Evolutionary conservation across 2,888 invertebrate species (phyloP).

Genomic region (Epinotia ramella): DNA sequence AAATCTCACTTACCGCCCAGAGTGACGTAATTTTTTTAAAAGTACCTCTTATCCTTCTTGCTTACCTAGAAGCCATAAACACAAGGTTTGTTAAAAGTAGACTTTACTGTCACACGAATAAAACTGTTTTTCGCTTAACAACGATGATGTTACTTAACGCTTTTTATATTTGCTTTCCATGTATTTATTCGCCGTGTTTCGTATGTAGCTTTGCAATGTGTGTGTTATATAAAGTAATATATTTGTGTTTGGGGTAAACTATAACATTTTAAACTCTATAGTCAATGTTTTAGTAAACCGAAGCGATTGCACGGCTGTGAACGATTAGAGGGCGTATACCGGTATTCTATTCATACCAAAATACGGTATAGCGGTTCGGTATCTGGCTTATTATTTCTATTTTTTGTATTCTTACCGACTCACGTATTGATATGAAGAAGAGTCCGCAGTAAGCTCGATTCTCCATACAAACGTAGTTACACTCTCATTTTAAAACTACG

Average conservation of each 20-base stretch:
- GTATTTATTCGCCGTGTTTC: constrained; percentile 11
- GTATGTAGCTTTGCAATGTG: constrained; percentile 26
- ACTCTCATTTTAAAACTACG: too few species aligned
- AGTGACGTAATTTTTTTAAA: too few species aligned
- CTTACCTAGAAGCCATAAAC: constrained; percentile 29
- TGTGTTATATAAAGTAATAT: constrained; percentile 28
- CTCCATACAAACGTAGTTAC: too few species aligned
- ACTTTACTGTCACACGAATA: neutral
- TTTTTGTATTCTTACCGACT: too few species aligned
- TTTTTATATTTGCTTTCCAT: constrained; percentile 29
- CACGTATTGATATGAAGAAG: too few species aligned
- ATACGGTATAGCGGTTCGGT: neutral
- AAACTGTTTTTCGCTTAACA: constrained; percentile 5
- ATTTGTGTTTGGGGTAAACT: constrained; percentile 22
- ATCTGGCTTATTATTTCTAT: too few species aligned
- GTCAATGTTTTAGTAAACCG: neutral
- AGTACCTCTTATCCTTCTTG: neutral
- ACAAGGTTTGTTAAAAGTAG: constrained; percentile 25
- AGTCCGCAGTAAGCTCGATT: too few species aligned
- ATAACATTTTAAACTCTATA: neutral
- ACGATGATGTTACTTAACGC: constrained; percentile 10
- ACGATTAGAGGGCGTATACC: neutral
- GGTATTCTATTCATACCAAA: neutral
- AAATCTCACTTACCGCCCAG: too few species aligned
- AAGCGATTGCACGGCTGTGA: neutral